Evolutionary conservation across 92 coral and sea anemone species (phyloP), one percentile per base, ranked within the genome.

Genomic region (Phymanthus crucifer): DNA sequence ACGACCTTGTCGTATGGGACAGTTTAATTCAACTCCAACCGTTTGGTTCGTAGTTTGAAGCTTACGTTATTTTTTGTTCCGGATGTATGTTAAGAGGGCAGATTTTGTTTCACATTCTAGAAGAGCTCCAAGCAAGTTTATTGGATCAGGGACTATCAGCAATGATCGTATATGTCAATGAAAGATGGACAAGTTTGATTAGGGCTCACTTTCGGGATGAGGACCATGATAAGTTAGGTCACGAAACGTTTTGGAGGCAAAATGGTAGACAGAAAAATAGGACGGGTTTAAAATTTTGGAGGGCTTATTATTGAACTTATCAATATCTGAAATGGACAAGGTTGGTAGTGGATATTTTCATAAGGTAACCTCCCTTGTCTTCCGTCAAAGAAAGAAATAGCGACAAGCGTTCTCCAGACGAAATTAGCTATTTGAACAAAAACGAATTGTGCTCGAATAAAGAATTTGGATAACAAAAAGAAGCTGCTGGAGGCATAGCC

Each of bases 41-140:
- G 75, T 17, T 71, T 18, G 21, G 34, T 12, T 71, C 32, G 14
- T 36, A 36, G 27, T 18, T 40, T 21, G 10, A 12, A 12, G 34
- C 50, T 33, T 21, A 37, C 27, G 50, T 74, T 40, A 32, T 47
- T 1, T 74, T 29, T 31, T 23, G 24, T 71, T 71, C 78, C 78
- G 78, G 78, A 74, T 74, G 45, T 32, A 38, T 74, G 11, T 47
- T 29, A 45, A 74, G 66, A 46, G 66, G 16, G 58, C 65, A 52
- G 65, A 74, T 74, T 46, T 32, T 3, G 66, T 74, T 74, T 74
- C 78, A 71, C 75, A 71, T 71, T 71, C 58, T 71, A 36, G 33
- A 38, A 69, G 19, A 32, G 78, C 43, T 57, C 50, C n/a, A 26
- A 66, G 78, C 45, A 31, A 73, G 57, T 32, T 48, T 74, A 47